These are phyloP conservation scores for Scomber scombrus DNA, from an alignment of 2,113 vertebrate genomes.

Conservation along the genomic window DNA sequence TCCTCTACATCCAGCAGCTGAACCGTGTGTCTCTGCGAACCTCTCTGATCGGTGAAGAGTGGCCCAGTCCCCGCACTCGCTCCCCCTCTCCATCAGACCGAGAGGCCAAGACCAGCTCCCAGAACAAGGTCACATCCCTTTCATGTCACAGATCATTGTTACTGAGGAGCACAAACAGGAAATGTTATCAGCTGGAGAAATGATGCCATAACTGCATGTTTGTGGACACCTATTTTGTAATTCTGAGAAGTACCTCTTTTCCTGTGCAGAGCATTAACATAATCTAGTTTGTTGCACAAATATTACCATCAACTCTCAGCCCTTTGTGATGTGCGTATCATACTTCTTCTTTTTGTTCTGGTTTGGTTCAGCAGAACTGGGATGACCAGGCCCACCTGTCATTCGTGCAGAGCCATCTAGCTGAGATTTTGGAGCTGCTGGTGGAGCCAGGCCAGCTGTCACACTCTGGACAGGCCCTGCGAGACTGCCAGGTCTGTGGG, in stretches of 20 bases:
- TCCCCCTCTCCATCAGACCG: slow-evolving; percentile 82
- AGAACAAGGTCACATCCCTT: slow-evolving; percentile 88
- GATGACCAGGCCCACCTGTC: slow-evolving; percentile 92
- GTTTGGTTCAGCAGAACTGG: slow-evolving; percentile 89
- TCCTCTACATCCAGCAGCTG: slow-evolving; percentile 94
- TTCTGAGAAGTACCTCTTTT: background rate
- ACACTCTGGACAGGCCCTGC: slow-evolving; percentile 83
- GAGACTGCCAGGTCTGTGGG: slow-evolving; percentile 76
- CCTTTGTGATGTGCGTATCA: background rate
- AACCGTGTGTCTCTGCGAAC: slow-evolving; percentile 92
- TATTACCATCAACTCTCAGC: background rate
- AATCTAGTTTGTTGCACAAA: background rate
- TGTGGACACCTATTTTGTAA: background rate
- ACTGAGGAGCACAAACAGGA: no score
- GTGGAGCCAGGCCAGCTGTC: slow-evolving; percentile 91
- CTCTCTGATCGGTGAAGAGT: slow-evolving; percentile 94
- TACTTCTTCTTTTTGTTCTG: background rate
- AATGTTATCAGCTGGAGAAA: no score
- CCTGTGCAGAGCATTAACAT: background rate
- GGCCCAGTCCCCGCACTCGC: slow-evolving; percentile 89
- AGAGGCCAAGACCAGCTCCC: slow-evolving; percentile 84
- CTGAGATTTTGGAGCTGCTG: slow-evolving; percentile 91
- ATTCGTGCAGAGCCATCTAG: slow-evolving; percentile 90
- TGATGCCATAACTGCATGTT: background rate
- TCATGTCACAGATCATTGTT: no score